phyloP scores from a whole-genome alignment of 2,797 vertebrate genomes.

The Sebastes steindachneri region DNA sequence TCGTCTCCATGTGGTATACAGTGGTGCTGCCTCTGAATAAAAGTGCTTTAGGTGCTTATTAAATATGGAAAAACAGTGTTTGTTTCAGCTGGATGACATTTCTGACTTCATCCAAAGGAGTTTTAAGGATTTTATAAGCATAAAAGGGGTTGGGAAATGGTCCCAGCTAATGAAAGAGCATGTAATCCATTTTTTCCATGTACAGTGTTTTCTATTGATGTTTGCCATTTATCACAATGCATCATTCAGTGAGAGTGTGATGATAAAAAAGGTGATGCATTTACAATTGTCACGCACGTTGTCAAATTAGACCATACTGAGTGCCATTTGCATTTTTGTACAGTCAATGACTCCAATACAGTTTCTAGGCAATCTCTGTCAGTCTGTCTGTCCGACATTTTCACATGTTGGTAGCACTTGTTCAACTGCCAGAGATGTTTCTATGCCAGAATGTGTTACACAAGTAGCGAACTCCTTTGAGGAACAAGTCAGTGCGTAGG shows the following conservation, averaged over 20 bases:
- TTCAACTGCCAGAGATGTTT: neutral
- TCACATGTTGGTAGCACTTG: neutral
- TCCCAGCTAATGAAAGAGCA: neutral
- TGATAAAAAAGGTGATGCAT: neutral
- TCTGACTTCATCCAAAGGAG: neutral
- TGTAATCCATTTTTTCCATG: neutral
- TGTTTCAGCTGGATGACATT: neutral
- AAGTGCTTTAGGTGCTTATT: neutral
- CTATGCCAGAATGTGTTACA: too few relatives aligned
- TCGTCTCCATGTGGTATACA: neutral
- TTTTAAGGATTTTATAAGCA: neutral
- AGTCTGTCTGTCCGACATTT: neutral
- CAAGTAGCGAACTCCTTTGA: too few relatives aligned
- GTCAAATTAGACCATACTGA: neutral
- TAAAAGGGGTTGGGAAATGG: neutral
- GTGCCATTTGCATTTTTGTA: neutral
- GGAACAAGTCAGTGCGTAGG: neutral
- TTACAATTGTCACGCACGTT: neutral
- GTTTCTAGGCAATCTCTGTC: neutral
- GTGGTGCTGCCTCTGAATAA: neutral
- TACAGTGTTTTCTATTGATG: neutral
- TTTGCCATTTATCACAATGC: neutral
- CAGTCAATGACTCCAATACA: neutral
- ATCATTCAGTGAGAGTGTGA: neutral
- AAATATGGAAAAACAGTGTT: neutral